These are phyloP conservation scores for Pedionomus torquatus DNA, from an alignment of 2,113 vertebrate species.

Conservation along the genomic window DNA sequence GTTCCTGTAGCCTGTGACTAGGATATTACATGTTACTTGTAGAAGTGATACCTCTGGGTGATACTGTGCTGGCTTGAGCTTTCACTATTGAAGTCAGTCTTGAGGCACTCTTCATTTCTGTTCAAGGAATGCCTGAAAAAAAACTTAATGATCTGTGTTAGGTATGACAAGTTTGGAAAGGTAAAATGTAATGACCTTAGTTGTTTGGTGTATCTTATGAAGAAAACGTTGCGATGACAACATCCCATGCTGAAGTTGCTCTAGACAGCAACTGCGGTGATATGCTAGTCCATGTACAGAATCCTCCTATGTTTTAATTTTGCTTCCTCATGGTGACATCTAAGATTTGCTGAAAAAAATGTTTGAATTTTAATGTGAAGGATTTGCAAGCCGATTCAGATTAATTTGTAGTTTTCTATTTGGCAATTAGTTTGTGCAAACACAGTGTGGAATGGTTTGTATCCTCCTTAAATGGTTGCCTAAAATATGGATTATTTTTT, in stretches of 20 bases:
- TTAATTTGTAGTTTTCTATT: background rate
- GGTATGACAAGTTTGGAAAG: background rate
- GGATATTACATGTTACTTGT: background rate
- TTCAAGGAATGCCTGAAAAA: background rate
- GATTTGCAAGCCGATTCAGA: background rate
- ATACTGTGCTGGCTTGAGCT: background rate
- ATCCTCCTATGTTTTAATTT: background rate
- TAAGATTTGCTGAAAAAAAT: background rate
- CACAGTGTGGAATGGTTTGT: background rate
- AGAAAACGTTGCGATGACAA: background rate
- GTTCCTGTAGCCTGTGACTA: background rate
- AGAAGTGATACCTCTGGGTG: background rate
- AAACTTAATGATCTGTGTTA: background rate
- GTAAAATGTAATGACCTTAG: background rate
- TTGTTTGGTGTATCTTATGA: background rate
- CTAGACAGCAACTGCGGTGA: background rate
- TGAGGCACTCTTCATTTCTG: background rate
- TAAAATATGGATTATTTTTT: background rate
- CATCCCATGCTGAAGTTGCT: background rate
- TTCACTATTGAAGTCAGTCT: background rate
- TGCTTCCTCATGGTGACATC: background rate
- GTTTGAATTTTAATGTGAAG: background rate
- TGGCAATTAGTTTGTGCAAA: background rate
- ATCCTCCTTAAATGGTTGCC: background rate
- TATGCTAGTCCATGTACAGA: background rate